A percentile compares a stretch with the other conserved stretches of the same genome.
phyloP scores from a whole-genome alignment of 2,888 invertebrate species.

The Deroplatys truncata region DNA sequence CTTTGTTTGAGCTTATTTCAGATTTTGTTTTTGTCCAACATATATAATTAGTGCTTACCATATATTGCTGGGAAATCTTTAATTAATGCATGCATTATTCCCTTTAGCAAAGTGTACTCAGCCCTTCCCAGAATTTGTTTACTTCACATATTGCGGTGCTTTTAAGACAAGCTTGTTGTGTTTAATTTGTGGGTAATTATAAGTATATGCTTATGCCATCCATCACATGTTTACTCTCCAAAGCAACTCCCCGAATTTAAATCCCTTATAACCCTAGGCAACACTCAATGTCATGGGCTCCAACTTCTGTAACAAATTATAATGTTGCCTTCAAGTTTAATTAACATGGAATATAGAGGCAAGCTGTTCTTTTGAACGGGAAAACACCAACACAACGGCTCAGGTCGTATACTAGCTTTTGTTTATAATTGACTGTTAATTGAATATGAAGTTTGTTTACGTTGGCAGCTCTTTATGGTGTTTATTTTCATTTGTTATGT shows the following conservation, averaged over 20 bases:
- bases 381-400: not conserved
- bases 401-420: not conserved
- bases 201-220: not conserved
- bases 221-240: not conserved
- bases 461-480: not conserved
- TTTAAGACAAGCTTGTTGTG: not conserved
- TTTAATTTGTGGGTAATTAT: not conserved
- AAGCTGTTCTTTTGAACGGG: not conserved
- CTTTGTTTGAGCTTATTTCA: too few species aligned
- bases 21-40: too few species aligned
- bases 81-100: too few species aligned
- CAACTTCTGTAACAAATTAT: not conserved
- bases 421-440: not conserved
- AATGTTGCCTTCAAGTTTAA: not conserved
- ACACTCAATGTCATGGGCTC: not conserved
- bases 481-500: not conserved
- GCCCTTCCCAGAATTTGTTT: too few species aligned
- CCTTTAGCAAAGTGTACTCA: too few species aligned
- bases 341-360: not conserved
- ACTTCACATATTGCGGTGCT: too few species aligned
- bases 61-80: too few species aligned
- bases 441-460: not conserved
- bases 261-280: not conserved
- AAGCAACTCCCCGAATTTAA: not conserved
- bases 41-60: too few species aligned